phyloP scores from a whole-genome alignment of 2,888 invertebrate genomes.

The Strigamia crassipes region DNA sequence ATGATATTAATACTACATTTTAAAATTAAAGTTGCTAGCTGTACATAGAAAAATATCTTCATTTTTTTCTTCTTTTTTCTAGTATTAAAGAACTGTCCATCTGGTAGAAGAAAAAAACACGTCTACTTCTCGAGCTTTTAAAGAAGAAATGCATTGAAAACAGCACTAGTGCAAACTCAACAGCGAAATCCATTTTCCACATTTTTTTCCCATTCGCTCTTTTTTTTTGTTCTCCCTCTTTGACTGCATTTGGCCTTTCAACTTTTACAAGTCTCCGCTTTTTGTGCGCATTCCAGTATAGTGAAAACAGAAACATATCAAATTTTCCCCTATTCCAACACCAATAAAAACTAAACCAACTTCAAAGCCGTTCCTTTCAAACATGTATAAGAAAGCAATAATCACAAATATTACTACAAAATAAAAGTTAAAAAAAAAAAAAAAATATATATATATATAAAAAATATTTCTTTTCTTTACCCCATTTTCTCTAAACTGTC shows the following conservation, averaged over 20 bases:
- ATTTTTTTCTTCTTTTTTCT: too few relatives aligned
- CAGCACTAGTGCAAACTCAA: constrained; percentile 2
- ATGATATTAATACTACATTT: too few relatives aligned
- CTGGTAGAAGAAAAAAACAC: not conserved
- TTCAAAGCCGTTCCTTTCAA: not conserved
- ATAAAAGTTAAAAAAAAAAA: too few relatives aligned
- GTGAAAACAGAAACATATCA: constrained; percentile 2
- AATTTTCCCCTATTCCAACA: not conserved
- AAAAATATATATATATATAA: too few relatives aligned
- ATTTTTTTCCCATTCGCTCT: not conserved
- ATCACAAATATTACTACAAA: too few relatives aligned
- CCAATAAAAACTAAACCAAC: not conserved
- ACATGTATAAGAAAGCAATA: too few relatives aligned
- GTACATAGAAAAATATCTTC: too few relatives aligned
- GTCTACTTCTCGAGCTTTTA: not conserved
- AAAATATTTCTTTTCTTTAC: not conserved
- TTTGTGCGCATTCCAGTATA: not conserved
- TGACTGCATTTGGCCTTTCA: constrained; percentile 4
- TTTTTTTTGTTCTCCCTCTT: constrained; percentile 4
- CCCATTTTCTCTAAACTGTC: not conserved
- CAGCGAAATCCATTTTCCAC: constrained; percentile 3
- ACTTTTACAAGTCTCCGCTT: not conserved
- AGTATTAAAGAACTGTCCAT: not conserved
- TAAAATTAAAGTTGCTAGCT: too few relatives aligned
- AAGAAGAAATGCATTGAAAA: not conserved